Base-by-base conservation (phyloP, 2,888 invertebrate species). In the Caradrina clavipalpis region DNA sequence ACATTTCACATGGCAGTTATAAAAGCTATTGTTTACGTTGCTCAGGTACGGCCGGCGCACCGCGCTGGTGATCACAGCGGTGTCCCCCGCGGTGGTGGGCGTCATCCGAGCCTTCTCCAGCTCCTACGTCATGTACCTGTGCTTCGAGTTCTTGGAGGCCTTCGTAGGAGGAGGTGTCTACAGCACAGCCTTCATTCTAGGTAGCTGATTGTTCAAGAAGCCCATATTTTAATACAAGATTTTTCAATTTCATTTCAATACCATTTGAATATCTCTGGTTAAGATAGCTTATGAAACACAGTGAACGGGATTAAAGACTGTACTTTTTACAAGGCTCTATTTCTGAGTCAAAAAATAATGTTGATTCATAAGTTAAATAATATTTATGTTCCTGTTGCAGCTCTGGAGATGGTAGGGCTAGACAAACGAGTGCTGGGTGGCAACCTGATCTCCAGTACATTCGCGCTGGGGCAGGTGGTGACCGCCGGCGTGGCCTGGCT, bases 381-480 rank as follows among this genome's bases (percentile, higher is more conserved):
- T 45, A 1, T 45, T 17, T 45, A 11, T 39, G 1, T 45, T 17
- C 1, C 50, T 26, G 31, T 91, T 89, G 2, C 92, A 97, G 97
- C 97, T 42, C 96, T 97, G 78, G 98, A 98, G 91, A 95, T 97
- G 91, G 97, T 97, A 21, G 97, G 97, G 0, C 96, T 97, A 15
- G 96, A 96, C 54, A 96, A 96, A 55, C 94, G 98, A 63, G 97
- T 97, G 0, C 90, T 97, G 31, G 97, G 97, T 1, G 97, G 97
- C 5, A 97, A 97, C 70, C 91, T 97, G 57, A 96, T 97, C 56
- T 97, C 97, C 57, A 96, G 96, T 81, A 96, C 97, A 58, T 98
- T 97, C 80, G 97, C 97, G 0, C 53, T 97, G 6, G 97, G 98
- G 0, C 97, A 97, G 91, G 96, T 97, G 22, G 58, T 96, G 11